Conservation (phyloP, 2,797 vertebrate species). For the Gambusia yucatana region DNA sequence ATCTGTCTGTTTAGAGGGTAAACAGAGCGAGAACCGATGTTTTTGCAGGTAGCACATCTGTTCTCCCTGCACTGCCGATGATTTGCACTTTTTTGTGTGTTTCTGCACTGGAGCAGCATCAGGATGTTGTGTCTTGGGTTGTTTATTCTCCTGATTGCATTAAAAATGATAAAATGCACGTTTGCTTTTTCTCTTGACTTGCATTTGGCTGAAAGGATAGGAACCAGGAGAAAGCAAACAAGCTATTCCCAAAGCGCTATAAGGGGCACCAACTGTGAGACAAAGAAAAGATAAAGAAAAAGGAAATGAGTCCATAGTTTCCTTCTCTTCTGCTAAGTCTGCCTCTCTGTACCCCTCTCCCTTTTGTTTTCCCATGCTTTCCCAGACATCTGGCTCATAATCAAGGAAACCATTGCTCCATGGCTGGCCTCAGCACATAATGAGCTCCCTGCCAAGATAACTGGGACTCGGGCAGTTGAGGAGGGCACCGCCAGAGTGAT, state of each 20-base stretch:
- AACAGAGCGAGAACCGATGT: conserved; percentile 71
- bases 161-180: conserved; percentile 5
- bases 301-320: conserved; percentile 80
- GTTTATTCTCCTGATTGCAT: conserved; percentile 12
- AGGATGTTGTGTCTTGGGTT: not conserved
- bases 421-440: conserved; percentile 47
- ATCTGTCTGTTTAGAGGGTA: conserved; percentile 71
- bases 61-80: conserved; percentile 27
- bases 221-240: conserved; percentile 2
- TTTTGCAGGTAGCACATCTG: conserved; percentile 43
- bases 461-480: conserved; percentile 43
- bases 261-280: conserved; percentile 16
- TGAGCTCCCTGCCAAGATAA: conserved; percentile 71
- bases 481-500: conserved; percentile 72
- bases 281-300: conserved; percentile 64
- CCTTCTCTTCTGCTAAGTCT: conserved; percentile 34
- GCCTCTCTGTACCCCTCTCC: conserved; percentile 41
- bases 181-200: not conserved
- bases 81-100: conserved; percentile 53
- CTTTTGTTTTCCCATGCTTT: conserved; percentile 69
- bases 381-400: conserved; percentile 71
- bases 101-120: conserved; percentile 3
- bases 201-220: not conserved
- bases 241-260: conserved; percentile 30
- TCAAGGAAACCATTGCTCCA: conserved; percentile 61